Conservation (phyloP, 2,888 invertebrate genomes). For the Busseola fusca region DNA sequence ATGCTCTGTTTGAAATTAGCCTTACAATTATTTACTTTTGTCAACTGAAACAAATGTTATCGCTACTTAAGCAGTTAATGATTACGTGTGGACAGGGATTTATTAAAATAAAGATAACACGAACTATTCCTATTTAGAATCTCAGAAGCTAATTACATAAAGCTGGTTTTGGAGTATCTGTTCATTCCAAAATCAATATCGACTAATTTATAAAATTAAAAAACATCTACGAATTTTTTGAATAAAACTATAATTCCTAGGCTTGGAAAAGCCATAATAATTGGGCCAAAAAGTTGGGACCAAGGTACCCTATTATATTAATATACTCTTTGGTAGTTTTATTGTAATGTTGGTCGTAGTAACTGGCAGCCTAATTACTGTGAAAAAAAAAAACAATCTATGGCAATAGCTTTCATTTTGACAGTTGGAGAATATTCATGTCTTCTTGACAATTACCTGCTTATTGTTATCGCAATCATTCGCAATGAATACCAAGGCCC, state of each 20-base stretch:
- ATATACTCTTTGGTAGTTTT: no score
- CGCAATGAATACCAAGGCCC: slow-evolving; percentile 4
- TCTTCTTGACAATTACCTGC: not conserved
- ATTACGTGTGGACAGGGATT: slow-evolving; percentile 10
- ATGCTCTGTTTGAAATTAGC: slow-evolving; percentile 1
- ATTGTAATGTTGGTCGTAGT: not conserved
- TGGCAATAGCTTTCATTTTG: not conserved
- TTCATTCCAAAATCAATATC: not conserved
- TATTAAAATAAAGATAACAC: not conserved
- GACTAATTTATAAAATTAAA: not conserved
- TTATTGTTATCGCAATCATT: no score
- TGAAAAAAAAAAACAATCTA: not conserved
- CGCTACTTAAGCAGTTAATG: not conserved
- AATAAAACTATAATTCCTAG: not conserved
- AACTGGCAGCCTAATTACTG: not conserved
- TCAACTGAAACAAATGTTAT: slow-evolving; percentile 6
- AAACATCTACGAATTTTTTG: not conserved
- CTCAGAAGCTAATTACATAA: not conserved
- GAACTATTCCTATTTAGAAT: not conserved
- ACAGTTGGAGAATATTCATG: not conserved
- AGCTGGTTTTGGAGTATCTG: not conserved
- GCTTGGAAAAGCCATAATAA: not conserved
- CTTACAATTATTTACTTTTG: slow-evolving; percentile 5
- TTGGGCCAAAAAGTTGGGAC: not conserved
- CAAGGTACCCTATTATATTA: no score